Base-by-base conservation (phyloP, 1,140 invertebrate genomes). In the Pollicipes pollicipes region DNA sequence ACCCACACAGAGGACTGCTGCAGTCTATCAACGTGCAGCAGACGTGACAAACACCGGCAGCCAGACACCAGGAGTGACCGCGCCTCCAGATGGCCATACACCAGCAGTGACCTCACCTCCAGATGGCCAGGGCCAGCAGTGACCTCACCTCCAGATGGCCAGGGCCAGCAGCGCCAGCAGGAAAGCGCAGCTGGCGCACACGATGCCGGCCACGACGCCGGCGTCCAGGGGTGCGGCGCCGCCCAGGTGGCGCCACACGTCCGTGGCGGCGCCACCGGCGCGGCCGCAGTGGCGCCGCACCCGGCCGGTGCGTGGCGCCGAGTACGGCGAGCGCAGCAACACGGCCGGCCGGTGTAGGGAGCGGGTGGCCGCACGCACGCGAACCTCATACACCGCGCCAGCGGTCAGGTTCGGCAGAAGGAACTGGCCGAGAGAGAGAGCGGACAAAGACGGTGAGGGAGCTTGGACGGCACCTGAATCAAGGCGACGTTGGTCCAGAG, bases 141-240 rank as follows among this genome's bases (percentile, higher is more conserved):
- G 45, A 35, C 82, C 84, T 83, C 83, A 89, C 88, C 88, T 88
- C 88, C 88, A 90, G 30, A 91, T 78, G 70, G 90, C 80, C 78
- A 90, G 85, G 69, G 85, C 86, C 76, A 86, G 82, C 69, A 90
- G 83, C 70, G 86, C 84, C 70, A 90, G 80, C 76, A 89, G 81
- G 69, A 90, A 82, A 70, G 87, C 85, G 75, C 89, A 85, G 73
- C 84, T 84, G 74, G 86, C 87, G 81, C 88, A 89, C 72, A 89
- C 82, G 76, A 88, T 84, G 69, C 86, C 87, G 73, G 87, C 88
- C 74, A 90, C 81, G 74, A 90, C 84, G 70, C 87, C 86, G 70
- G 87, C 83, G 78, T 85, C 87, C 73, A 90, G 83, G 76, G 87
- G 85, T 75, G 82, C 83, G 73, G 82, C 83, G 68, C 83, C 84